Percentiles rank a stretch among this genome's conserved stretches.
Conservation (phyloP, 2,113 vertebrate genomes). For the Sapayoa aenigma region DNA sequence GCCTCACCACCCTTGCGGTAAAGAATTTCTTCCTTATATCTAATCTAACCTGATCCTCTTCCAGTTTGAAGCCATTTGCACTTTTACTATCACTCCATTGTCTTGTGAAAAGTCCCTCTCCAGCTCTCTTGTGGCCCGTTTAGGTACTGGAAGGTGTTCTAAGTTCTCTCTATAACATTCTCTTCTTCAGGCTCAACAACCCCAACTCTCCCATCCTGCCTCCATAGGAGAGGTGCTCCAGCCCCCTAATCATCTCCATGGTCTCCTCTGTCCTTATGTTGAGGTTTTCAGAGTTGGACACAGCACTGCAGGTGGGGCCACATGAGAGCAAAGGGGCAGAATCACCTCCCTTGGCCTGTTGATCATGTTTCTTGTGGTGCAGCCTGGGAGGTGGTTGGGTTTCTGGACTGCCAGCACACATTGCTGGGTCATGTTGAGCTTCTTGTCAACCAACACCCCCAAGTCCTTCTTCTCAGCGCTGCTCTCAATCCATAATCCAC, state of each 20-base stretch:
- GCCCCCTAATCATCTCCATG: neutral
- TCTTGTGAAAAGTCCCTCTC: neutral
- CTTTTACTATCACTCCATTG: neutral
- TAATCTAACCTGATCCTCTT: neutral
- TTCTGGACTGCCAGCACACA: neutral
- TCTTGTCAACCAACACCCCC: neutral
- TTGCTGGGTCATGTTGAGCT: neutral
- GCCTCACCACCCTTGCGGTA: neutral
- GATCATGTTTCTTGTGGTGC: neutral
- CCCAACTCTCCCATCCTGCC: neutral
- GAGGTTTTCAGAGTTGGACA: neutral
- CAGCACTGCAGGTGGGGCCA: rapidly evolving
- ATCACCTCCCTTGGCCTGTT: neutral
- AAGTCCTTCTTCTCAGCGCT: neutral
- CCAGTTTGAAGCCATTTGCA: neutral
- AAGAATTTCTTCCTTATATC: neutral
- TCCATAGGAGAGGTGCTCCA: neutral
- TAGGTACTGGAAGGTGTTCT: neutral
- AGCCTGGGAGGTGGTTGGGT: neutral
- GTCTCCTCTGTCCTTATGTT: rapidly evolving
- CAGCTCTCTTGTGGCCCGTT: neutral
- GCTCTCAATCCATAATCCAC: neutral
- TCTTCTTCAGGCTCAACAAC: neutral
- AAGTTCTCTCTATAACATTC: neutral
- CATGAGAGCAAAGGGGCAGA: neutral